Conservation (phyloP, 1,140 invertebrate genomes). For the Caenorhabditis latens region DNA sequence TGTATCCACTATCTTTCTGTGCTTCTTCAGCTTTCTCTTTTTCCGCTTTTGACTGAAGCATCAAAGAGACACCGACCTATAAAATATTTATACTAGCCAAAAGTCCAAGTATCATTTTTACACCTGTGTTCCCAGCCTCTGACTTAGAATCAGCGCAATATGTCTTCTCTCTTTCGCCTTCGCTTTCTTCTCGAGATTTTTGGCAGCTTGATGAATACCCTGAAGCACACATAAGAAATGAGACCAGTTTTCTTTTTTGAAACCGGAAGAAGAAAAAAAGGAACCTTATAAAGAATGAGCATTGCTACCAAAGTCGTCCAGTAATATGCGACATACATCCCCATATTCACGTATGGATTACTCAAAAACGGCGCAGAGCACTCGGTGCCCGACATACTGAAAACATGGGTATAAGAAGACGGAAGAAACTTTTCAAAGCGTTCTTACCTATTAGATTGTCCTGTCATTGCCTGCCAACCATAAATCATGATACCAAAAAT, state of each 20-base stretch:
- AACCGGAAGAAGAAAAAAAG: slow-evolving; percentile 20
- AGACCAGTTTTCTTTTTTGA: slow-evolving; percentile 13
- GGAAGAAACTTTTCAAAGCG: not conserved
- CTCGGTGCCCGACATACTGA: slow-evolving; percentile 71
- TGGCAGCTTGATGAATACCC: slow-evolving; percentile 77
- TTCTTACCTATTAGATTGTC: slow-evolving; percentile 60
- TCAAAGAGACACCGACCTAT: slow-evolving; percentile 76
- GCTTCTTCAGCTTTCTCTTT: slow-evolving; percentile 60
- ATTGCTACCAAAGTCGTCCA: slow-evolving; percentile 77
- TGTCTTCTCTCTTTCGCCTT: slow-evolving; percentile 77
- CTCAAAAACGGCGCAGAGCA: slow-evolving; percentile 76
- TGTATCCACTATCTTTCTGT: slow-evolving; percentile 57
- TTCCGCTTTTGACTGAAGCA: slow-evolving; percentile 71
- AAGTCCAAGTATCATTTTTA: slow-evolving; percentile 24
- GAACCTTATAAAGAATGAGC: slow-evolving; percentile 77
- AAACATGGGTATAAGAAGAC: slow-evolving; percentile 20
- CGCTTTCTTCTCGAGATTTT: slow-evolving; percentile 77
- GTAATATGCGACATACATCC: slow-evolving; percentile 77
- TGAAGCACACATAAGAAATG: slow-evolving; percentile 63
- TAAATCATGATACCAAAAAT: slow-evolving; percentile 78
- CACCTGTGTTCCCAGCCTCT: slow-evolving; percentile 77
- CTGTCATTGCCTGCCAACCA: slow-evolving; percentile 73
- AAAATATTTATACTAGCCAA: slow-evolving; percentile 55
- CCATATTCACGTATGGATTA: slow-evolving; percentile 78
- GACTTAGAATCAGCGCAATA: slow-evolving; percentile 76